Conservation (phyloP, 2,888 invertebrate species). For the Phrixothrix hirtus region DNA sequence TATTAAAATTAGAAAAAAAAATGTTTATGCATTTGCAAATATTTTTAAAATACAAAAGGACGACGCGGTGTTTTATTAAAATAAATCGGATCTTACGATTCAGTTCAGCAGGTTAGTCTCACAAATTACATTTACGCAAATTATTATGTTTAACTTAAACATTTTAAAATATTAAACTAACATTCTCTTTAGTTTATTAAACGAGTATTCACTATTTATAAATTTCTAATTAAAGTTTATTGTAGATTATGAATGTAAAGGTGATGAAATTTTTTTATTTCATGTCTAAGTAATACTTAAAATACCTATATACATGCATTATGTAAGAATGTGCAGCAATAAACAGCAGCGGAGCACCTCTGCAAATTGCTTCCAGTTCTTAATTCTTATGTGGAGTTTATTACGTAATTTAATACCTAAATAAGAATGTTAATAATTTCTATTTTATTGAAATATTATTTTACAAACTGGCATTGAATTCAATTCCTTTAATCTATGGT, state of each 20-base stretch:
- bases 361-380: slow-evolving; percentile 1
- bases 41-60: too few species aligned
- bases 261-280: not conserved
- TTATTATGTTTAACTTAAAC: too few species aligned
- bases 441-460: slow-evolving; percentile 11
- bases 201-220: not conserved
- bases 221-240: slow-evolving; percentile 3
- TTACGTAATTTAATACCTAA: slow-evolving; percentile 5
- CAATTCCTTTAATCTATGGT: not conserved
- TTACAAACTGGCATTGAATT: not conserved
- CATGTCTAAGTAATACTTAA: not conserved
- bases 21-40: too few species aligned
- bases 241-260: not conserved
- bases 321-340: slow-evolving; percentile 8
- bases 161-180: too few species aligned
- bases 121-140: too few species aligned
- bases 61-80: too few species aligned
- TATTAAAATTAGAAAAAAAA: too few species aligned
- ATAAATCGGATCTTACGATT: too few species aligned
- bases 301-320: not conserved
- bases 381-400: not conserved
- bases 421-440: slow-evolving; percentile 8
- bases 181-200: too few species aligned
- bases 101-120: too few species aligned
- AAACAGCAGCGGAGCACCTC: not conserved